A percentile compares a stretch with the other conserved stretches of the same genome.
These are phyloP conservation scores for Leptinotarsa juncta DNA, from an alignment of 2,888 invertebrate genomes.

Conservation along the genomic window DNA sequence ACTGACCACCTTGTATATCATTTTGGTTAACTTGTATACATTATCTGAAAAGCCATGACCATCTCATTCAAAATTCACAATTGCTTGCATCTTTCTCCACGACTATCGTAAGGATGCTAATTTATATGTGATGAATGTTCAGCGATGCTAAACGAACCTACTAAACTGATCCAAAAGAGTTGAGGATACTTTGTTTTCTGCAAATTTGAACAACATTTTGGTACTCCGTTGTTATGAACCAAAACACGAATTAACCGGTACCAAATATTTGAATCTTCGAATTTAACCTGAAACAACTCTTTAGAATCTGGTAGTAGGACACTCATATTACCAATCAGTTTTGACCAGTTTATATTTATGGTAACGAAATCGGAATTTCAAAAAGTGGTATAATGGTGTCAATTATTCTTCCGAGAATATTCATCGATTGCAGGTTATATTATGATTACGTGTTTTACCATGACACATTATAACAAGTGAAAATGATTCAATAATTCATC, in stretches of 20 bases:
- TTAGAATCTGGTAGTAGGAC: no score
- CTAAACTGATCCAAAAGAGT: background rate
- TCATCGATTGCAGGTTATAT: background rate
- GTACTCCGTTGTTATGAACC: no score
- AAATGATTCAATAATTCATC: background rate
- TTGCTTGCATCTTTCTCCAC: background rate
- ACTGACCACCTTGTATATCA: background rate
- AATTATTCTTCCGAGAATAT: slow-evolving; percentile 6
- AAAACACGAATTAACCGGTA: no score
- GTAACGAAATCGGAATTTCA: background rate
- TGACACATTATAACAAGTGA: background rate
- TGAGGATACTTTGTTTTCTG: background rate
- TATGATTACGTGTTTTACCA: background rate
- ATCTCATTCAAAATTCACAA: background rate
- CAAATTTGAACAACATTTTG: background rate
- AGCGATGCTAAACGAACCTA: background rate
- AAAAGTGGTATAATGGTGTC: background rate
- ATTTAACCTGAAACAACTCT: no score
- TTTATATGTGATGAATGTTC: background rate
- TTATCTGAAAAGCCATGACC: background rate
- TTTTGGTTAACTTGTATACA: background rate
- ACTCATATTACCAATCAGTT: no score
- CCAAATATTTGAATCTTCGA: no score
- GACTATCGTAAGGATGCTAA: background rate
- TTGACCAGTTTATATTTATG: no score